These are phyloP conservation scores for Eristalinus aeneus DNA, from an alignment of 2,888 invertebrate species.

Conservation along the genomic window DNA sequence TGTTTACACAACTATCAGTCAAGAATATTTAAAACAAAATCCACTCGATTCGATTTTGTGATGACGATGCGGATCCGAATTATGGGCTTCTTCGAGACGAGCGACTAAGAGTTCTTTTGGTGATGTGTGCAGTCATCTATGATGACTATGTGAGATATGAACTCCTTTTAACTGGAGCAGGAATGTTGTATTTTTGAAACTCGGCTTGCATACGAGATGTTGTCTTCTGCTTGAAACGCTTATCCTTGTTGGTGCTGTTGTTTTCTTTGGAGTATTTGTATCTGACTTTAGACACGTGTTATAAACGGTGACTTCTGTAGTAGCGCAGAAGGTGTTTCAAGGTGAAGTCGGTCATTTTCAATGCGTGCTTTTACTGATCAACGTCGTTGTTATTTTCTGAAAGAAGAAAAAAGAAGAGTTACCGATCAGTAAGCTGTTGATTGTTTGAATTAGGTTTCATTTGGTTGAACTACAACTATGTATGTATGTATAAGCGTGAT, in stretches of 20 bases:
- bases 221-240: neutral
- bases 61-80: neutral
- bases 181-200: conserved; percentile 40
- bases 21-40: conserved; percentile 41
- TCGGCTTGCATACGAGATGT: neutral
- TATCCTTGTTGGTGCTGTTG: neutral
- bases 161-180: conserved; percentile 55
- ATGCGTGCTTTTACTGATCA: neutral
- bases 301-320: conserved; percentile 50
- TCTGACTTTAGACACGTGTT: conserved; percentile 40
- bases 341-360: conserved; percentile 48
- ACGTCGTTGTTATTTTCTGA: conserved; percentile 20
- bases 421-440: neutral
- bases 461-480: too few relatives aligned
- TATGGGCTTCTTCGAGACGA: conserved; percentile 9
- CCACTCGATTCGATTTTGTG: conserved; percentile 32
- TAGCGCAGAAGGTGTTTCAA: conserved; percentile 43
- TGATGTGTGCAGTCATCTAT: conserved; percentile 8
- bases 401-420: conserved; percentile 7
- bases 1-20: conserved; percentile 70
- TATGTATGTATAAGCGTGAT: too few relatives aligned
- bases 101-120: conserved; percentile 10
- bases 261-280: conserved; percentile 15
- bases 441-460: too few relatives aligned
- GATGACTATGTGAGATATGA: neutral